Conservation (phyloP, 1,140 invertebrate genomes). For the Dendrolimus kikuchii region DNA sequence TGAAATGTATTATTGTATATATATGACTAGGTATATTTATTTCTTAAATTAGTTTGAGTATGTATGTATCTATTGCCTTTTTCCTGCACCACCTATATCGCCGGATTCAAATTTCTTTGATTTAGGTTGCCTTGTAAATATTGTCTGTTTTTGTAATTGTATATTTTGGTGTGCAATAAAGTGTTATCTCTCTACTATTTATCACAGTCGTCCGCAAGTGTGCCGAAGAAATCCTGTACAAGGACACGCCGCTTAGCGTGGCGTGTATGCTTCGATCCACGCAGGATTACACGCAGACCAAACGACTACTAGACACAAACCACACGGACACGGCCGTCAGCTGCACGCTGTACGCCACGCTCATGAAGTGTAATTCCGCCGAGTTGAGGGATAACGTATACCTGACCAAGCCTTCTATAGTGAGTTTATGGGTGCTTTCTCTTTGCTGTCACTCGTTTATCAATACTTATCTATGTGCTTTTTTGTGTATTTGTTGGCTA, state of each 20-base stretch:
- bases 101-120: too few species aligned
- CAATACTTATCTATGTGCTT: background rate
- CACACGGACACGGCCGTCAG: conserved; percentile 11
- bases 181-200: too few species aligned
- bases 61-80: too few species aligned
- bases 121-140: too few species aligned
- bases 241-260: conserved; percentile 40
- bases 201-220: conserved; percentile 35
- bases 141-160: too few species aligned
- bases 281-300: conserved; percentile 2
- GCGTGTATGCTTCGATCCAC: conserved; percentile 31
- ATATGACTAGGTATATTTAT: too few species aligned
- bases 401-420: conserved; percentile 22
- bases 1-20: too few species aligned
- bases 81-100: too few species aligned
- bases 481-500: background rate
- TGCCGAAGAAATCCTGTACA: conserved; percentile 36
- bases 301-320: conserved; percentile 2
- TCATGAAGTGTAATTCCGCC: conserved; percentile 32
- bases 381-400: conserved; percentile 37
- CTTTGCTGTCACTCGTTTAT: too few species aligned
- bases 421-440: conserved; percentile 4
- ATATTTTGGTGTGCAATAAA: too few species aligned
- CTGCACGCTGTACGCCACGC: conserved; percentile 35
- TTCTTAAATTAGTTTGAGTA: too few species aligned